Percentiles rank a stretch among this genome's conserved stretches.
phyloP scores from a whole-genome alignment of 1,140 invertebrate genomes.

The Neelides sp. region DNA sequence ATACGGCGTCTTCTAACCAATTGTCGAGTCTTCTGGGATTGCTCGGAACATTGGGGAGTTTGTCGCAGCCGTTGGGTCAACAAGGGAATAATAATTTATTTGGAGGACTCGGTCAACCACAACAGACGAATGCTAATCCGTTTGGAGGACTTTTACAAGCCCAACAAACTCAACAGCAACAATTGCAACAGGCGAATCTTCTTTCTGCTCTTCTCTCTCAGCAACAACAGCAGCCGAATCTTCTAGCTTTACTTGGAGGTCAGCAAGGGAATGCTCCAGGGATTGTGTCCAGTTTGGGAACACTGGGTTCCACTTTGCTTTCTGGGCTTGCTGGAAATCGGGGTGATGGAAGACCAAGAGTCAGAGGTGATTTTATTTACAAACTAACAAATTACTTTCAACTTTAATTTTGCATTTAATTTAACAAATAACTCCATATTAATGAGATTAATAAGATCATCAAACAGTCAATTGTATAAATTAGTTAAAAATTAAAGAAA shows the following conservation, averaged over 20 bases:
- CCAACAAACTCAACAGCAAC: too few relatives aligned
- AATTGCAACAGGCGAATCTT: slow-evolving; percentile 1
- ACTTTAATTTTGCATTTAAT: slow-evolving; percentile 17
- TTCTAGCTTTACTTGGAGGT: slow-evolving; percentile 10
- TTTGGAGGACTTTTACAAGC: not conserved
- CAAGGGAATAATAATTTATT: not conserved
- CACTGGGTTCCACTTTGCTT: slow-evolving; percentile 15
- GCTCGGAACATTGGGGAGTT: slow-evolving; percentile 16
- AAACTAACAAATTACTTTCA: too few relatives aligned
- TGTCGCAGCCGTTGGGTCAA: not conserved
- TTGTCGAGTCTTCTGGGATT: slow-evolving; percentile 12
- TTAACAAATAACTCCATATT: slow-evolving; percentile 3
- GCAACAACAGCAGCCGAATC: slow-evolving; percentile 2
- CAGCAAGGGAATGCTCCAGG: slow-evolving; percentile 4
- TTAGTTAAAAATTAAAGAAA: not conserved
- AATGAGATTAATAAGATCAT: slow-evolving; percentile 1
- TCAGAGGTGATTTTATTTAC: slow-evolving; percentile 23
- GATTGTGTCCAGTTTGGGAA: slow-evolving; percentile 13
- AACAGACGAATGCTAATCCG: not conserved
- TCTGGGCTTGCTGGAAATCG: slow-evolving; percentile 16
- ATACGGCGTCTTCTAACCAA: slow-evolving; percentile 16
- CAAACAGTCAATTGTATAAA: not conserved
- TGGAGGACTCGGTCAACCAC: slow-evolving; percentile 1
- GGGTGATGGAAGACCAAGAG: slow-evolving; percentile 20
- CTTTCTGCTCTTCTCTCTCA: not conserved